phyloP scores from a whole-genome alignment of 2,113 vertebrate genomes.

The Myrmophylax atrothorax region DNA sequence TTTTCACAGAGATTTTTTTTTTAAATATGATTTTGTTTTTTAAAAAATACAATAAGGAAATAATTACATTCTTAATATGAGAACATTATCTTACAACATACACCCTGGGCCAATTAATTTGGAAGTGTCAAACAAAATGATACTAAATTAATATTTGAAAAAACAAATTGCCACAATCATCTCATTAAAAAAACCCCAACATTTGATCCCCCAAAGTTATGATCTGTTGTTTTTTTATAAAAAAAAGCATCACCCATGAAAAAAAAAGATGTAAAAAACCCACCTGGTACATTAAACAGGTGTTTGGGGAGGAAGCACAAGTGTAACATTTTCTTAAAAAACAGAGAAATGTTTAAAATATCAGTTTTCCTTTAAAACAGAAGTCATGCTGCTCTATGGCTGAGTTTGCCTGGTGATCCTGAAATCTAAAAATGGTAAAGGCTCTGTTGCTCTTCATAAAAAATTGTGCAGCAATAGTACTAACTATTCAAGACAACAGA shows the following conservation, averaged over 20 bases:
- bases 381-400: background rate
- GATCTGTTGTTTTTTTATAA: background rate
- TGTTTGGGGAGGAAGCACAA: constrained; percentile 35
- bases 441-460: background rate
- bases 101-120: constrained; percentile 39
- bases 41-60: constrained; percentile 80
- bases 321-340: constrained; percentile 8
- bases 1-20: constrained; percentile 52
- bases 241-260: background rate
- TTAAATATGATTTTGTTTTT: constrained; percentile 76
- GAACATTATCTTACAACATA: constrained; percentile 72
- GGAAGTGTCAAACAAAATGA: constrained; percentile 39
- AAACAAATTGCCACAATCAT: constrained; percentile 48
- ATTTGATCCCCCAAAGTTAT: constrained; percentile 39
- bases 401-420: constrained; percentile 14
- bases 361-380: constrained; percentile 8
- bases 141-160: constrained; percentile 57
- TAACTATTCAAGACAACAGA: background rate
- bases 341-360: constrained; percentile 29
- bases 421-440: background rate
- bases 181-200: background rate
- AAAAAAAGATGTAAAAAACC: background rate
- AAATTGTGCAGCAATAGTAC: background rate
- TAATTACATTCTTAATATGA: constrained; percentile 79
- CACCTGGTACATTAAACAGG: constrained; percentile 7